A percentile compares a stretch with the other conserved stretches of the same genome.
Evolutionary conservation across 2,797 vertebrate species (phyloP).

Genomic region (Enteromius viviparus): DNA sequence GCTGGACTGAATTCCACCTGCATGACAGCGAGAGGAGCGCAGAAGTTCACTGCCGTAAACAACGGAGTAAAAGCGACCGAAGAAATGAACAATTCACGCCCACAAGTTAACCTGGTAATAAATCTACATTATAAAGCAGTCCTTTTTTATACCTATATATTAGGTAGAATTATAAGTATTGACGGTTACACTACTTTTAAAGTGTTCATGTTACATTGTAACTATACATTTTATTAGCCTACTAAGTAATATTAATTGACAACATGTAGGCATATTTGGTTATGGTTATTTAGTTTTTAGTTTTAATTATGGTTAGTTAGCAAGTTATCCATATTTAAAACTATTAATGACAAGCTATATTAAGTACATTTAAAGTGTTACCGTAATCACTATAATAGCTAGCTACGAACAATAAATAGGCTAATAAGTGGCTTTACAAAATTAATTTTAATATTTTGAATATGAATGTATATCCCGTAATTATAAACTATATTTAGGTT

Average conservation of each 20-base stretch:
- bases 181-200: not conserved
- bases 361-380: not conserved
- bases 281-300: not conserved
- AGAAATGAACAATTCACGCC: not conserved
- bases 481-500: no score
- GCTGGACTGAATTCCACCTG: constrained; percentile 76
- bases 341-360: not conserved
- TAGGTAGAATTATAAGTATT: not conserved
- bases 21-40: constrained; percentile 69
- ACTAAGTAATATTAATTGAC: not conserved
- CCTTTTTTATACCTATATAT: no score
- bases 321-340: no score
- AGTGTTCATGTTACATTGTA: not conserved
- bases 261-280: not conserved
- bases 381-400: not conserved
- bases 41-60: constrained; percentile 60
- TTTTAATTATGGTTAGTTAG: not conserved
- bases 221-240: not conserved
- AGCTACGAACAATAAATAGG: not conserved
- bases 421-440: not conserved
- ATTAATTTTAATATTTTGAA: not conserved
- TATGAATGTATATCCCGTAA: not conserved
- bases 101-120: not conserved
- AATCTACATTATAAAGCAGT: not conserved
- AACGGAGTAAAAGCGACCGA: constrained; percentile 47